Evolutionary conservation across 92 coral and sea anemone genomes (phyloP).

Genomic region (Nematostella vectensis): DNA sequence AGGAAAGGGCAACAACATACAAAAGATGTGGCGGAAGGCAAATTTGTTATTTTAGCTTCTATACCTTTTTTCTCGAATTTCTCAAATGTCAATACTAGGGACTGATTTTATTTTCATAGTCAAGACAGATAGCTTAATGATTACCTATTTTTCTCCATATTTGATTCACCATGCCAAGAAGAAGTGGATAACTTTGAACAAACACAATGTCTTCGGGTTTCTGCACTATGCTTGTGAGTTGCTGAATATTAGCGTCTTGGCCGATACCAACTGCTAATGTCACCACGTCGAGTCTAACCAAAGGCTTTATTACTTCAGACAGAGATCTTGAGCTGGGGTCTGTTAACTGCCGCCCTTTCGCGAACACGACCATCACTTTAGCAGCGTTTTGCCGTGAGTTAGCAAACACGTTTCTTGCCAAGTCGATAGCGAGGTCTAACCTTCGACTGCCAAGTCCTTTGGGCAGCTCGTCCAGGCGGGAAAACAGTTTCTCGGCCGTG

Average conservation of each 20-base stretch:
- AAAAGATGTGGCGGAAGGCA: no score
- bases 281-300: conserved; percentile 64
- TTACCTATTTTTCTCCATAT: conserved; percentile 65
- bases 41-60: no score
- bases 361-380: conserved; percentile 48
- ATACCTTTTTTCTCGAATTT: no score
- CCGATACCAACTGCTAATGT: conserved; percentile 75
- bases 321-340: conserved; percentile 28
- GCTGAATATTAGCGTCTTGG: conserved; percentile 38
- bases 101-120: no score
- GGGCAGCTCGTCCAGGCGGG: conserved; percentile 26
- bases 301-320: conserved; percentile 47
- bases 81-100: no score
- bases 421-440: conserved; percentile 41
- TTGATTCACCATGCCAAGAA: conserved; percentile 35
- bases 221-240: conserved; percentile 42
- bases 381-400: conserved; percentile 39
- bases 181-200: conserved; percentile 40
- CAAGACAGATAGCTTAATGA: no score
- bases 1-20: no score
- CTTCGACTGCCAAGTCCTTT: conserved; percentile 12
- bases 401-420: conserved; percentile 43
- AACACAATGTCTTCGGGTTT: conserved; percentile 53
- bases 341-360: conserved; percentile 36
- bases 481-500: conserved; percentile 37